phyloP scores from a whole-genome alignment of 2,113 vertebrate genomes.

The Hepsetus odoe region DNA sequence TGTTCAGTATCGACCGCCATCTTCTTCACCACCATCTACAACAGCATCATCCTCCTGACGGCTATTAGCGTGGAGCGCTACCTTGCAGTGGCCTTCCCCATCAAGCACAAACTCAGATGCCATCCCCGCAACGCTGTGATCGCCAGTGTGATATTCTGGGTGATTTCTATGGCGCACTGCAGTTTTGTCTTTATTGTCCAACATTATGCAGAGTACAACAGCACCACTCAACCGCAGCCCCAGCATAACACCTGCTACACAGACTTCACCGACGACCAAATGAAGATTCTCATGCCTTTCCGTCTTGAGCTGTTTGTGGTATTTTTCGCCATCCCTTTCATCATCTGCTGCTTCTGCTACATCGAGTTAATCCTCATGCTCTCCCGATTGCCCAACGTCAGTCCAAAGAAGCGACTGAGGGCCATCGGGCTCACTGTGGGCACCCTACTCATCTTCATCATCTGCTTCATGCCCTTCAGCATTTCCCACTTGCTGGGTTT shows the following conservation, averaged over 20 bases:
- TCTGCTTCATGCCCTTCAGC: conserved; percentile 63
- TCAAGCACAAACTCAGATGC: conserved; percentile 64
- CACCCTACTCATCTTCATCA: conserved; percentile 43
- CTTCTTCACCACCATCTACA: conserved; percentile 77
- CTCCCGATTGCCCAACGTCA: conserved; percentile 23
- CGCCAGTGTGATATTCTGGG: conserved; percentile 60
- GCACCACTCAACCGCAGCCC: background rate
- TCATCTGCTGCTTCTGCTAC: conserved; percentile 55
- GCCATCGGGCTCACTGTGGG: conserved; percentile 35
- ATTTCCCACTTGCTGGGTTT: conserved; percentile 64
- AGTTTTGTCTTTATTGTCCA: conserved; percentile 66
- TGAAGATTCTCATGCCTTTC: conserved; percentile 26
- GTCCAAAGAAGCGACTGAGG: background rate
- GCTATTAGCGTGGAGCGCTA: conserved; percentile 77
- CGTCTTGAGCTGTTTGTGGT: conserved; percentile 30
- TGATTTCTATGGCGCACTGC: conserved; percentile 64
- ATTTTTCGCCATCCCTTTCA: conserved; percentile 43
- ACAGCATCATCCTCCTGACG: conserved; percentile 73
- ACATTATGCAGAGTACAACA: conserved; percentile 42
- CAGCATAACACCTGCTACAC: conserved; percentile 37
- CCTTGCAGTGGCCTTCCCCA: conserved; percentile 73
- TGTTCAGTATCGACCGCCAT: conserved; percentile 72
- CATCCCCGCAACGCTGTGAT: conserved; percentile 14
- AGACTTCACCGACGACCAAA: conserved; percentile 27
- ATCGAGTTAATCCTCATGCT: conserved; percentile 40